Base-by-base conservation (phyloP, 2,888 invertebrate species). In the Eueremaeus valkanovi region DNA sequence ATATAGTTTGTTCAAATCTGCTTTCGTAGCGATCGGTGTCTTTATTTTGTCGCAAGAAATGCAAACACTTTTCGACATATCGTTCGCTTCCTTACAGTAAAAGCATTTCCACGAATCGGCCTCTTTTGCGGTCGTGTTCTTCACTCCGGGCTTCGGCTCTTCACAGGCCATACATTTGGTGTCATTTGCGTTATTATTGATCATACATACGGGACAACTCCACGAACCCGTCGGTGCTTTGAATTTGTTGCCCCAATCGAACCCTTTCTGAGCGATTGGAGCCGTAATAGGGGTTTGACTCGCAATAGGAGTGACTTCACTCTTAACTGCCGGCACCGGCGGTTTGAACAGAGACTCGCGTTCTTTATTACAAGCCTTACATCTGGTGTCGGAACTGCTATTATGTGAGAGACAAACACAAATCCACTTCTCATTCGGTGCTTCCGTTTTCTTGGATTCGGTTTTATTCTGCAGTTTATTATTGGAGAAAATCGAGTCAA, bases 201-300 rank as follows among this genome's bases (percentile, higher is more conserved):
- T 76, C 80, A 82, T 78, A 78, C 83, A 83, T 8, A 78, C 78
- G 27, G 80, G 79, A 80, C 83, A 84, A 3, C 81, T 81, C 83
- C 83, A 84, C 9, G 79, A 78, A 31, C 81, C 82, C 5, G 80
- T 58, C 21, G 81, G 77, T 40, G 79, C 78, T 58, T 80, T 81
- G 75, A 82, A 82, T 75, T 80, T 78, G 73, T 83, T 82, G 8
- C 80, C 81, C 76, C 76, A 76, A 8, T 27, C 27, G 24, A 9
- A 11, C 5, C 3, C 9, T 27, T 27, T 55, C 27, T 55, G 27
- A 13, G 21, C 27, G 27, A 27, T 55, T 2, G 55, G 55, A 13
- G 27, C 8, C 11, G 9, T 55, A 2, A 2, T 45, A 45, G 16
- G 11, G 24, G 24, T 55, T 2, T 13, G 6, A n/a, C n/a, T n/a